Percentiles rank a stretch among this genome's conserved stretches.
phyloP scores from a whole-genome alignment of 92 coral and sea anemone genomes.

The Epizoanthus stellaris region DNA sequence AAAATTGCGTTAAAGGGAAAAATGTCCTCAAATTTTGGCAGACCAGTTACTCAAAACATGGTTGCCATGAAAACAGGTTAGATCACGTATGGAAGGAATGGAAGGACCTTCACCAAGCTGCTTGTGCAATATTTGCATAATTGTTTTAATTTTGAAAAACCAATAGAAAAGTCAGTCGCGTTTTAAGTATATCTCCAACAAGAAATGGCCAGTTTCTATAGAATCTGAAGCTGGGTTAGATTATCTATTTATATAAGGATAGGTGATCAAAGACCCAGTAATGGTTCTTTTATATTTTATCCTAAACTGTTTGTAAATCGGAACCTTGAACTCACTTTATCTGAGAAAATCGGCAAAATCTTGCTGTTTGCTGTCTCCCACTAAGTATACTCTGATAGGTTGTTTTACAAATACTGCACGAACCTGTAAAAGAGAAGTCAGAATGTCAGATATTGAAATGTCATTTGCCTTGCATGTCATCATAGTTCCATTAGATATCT shows the following conservation, averaged over 20 bases:
- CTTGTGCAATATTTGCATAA: neutral
- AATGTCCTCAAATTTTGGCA: too few species aligned
- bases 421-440: slow-evolving; percentile 18
- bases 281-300: slow-evolving; percentile 20
- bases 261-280: slow-evolving; percentile 30
- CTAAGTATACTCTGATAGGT: slow-evolving; percentile 32
- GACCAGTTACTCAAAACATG: too few species aligned
- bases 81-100: too few species aligned
- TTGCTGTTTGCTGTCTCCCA: slow-evolving; percentile 20
- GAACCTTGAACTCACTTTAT: slow-evolving; percentile 35
- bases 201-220: slow-evolving; percentile 10
- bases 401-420: slow-evolving; percentile 26
- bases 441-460: slow-evolving; percentile 22
- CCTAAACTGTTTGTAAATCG: slow-evolving; percentile 39
- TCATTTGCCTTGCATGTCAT: slow-evolving; percentile 34
- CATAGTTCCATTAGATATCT: slow-evolving; percentile 31
- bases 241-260: slow-evolving; percentile 35
- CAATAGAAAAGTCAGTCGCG: neutral
- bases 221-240: slow-evolving; percentile 36
- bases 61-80: too few species aligned
- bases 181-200: neutral
- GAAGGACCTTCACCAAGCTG: too few species aligned
- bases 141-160: slow-evolving; percentile 2
- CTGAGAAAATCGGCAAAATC: slow-evolving; percentile 23
- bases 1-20: too few species aligned